phyloP scores from a whole-genome alignment of 1,140 invertebrate species.

The Atta colombica region DNA sequence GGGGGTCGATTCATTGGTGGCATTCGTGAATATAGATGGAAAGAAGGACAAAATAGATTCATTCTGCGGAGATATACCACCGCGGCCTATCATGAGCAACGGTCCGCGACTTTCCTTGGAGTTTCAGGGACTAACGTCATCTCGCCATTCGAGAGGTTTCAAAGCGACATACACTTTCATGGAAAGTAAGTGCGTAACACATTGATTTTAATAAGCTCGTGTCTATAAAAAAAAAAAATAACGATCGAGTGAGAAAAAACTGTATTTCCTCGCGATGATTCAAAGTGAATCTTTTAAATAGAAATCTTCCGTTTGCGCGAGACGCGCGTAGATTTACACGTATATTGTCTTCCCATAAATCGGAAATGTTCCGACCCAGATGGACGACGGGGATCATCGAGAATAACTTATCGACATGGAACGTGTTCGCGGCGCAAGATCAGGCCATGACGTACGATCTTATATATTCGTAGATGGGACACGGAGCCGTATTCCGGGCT shows the following conservation, averaged over 20 bases:
- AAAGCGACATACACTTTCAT: constrained; percentile 95
- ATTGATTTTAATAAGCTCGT: constrained; percentile 1
- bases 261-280: background rate
- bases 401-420: constrained; percentile 81
- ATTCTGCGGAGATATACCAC: constrained; percentile 93
- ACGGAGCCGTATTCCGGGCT: constrained; percentile 60
- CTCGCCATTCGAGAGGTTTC: constrained; percentile 93
- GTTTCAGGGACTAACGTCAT: constrained; percentile 91
- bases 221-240: background rate
- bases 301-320: background rate
- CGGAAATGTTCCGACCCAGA: constrained; percentile 72
- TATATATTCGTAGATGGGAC: constrained; percentile 57
- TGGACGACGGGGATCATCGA: constrained; percentile 80
- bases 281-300: constrained; percentile 16
- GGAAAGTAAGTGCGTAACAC: constrained; percentile 91
- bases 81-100: constrained; percentile 96
- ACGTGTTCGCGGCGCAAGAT: constrained; percentile 75
- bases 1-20: constrained; percentile 91
- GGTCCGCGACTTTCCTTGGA: constrained; percentile 93
- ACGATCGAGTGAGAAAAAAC: background rate
- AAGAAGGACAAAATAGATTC: constrained; percentile 93
- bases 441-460: constrained; percentile 79
- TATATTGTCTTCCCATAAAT: constrained; percentile 71
- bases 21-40: constrained; percentile 92
- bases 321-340: constrained; percentile 15